Conservation (phyloP, 2,888 invertebrate species). For the Chymomyza procnemis region DNA sequence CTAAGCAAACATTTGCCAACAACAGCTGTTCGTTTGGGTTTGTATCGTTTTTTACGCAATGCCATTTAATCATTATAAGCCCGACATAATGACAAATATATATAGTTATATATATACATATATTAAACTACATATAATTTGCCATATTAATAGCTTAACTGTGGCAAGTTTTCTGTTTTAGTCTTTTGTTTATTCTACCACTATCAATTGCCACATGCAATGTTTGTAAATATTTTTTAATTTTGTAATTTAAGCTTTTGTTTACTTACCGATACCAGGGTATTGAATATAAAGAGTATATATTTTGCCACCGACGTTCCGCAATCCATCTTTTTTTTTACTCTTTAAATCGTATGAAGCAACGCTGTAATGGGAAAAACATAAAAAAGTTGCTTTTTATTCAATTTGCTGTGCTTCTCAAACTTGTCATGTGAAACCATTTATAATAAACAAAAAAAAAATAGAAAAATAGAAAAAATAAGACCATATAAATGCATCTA, state of each 20-base stretch:
- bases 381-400: not conserved
- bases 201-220: not conserved
- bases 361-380: not conserved
- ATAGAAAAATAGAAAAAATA: not conserved
- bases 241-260: not conserved
- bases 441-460: not conserved
- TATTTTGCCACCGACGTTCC: slow-evolving; percentile 89
- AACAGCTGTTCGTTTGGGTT: not conserved
- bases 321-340: slow-evolving; percentile 81
- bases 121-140: no score
- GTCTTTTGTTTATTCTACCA: not conserved
- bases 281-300: slow-evolving; percentile 88
- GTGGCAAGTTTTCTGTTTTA: not conserved
- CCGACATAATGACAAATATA: not conserved
- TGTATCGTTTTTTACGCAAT: not conserved
- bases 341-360: slow-evolving; percentile 6
- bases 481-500: not conserved
- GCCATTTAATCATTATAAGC: not conserved
- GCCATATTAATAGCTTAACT: not conserved
- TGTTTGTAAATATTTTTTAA: not conserved
- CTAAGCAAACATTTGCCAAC: not conserved
- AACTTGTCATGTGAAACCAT: not conserved
- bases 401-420: not conserved
- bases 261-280: slow-evolving; percentile 86
- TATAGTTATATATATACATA: no score